These are phyloP conservation scores for Cephus cinctus DNA, from an alignment of 1,140 invertebrate genomes.

Conservation along the genomic window DNA sequence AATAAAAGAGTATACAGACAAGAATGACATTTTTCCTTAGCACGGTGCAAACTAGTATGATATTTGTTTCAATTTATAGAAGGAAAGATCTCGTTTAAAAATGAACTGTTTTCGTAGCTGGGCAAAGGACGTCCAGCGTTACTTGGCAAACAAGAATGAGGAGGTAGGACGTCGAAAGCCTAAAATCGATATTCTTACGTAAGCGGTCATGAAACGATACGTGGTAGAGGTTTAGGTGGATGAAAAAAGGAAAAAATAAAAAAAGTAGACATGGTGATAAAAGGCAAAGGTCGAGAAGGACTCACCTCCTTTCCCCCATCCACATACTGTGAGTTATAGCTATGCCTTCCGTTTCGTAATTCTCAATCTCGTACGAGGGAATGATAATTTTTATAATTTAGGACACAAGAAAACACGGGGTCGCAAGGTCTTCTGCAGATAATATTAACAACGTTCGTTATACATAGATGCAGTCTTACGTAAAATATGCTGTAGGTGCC, in stretches of 20 bases:
- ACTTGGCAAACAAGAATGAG: slow-evolving; percentile 8
- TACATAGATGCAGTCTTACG: slow-evolving; percentile 36
- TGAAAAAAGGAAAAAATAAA: background rate
- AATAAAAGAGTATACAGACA: no score
- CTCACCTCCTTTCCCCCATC: slow-evolving; percentile 19
- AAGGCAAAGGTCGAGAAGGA: slow-evolving; percentile 6
- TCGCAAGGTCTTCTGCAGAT: slow-evolving; percentile 32
- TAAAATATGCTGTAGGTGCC: no score
- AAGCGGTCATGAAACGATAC: no score
- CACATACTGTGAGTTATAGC: slow-evolving; percentile 23
- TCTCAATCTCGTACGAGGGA: no score
- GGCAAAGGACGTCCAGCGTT: background rate
- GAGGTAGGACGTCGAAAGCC: slow-evolving; percentile 20
- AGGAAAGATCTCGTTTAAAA: no score
- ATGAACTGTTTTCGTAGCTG: no score
- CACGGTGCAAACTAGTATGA: no score
- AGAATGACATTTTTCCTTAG: no score
- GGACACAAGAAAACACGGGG: slow-evolving; percentile 37
- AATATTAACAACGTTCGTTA: slow-evolving; percentile 37
- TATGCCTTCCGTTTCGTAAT: slow-evolving; percentile 6
- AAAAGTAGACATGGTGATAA: slow-evolving; percentile 5
- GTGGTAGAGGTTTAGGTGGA: no score
- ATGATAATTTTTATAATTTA: slow-evolving; percentile 37
- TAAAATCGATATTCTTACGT: slow-evolving; percentile 17
- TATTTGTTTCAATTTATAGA: no score